Conservation (phyloP, 2,797 vertebrate species). For the Oreochromis mossambicus region DNA sequence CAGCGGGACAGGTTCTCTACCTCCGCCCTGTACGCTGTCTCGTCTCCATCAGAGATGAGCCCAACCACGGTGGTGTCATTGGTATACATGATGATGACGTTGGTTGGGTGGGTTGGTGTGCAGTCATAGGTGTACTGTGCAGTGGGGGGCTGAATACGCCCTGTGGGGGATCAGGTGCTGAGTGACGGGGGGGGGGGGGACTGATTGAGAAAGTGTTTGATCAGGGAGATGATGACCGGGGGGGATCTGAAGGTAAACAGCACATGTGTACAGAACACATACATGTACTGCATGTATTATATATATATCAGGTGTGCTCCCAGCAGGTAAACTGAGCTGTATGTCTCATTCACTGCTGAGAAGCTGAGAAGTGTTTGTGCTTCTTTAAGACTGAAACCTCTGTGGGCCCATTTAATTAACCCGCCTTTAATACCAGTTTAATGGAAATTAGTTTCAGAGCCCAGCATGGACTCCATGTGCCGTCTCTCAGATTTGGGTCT, state of each 20-base stretch:
- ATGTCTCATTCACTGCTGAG: neutral
- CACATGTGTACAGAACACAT: neutral
- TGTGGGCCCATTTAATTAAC: neutral
- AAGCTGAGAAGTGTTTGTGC: neutral
- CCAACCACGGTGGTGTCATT: neutral
- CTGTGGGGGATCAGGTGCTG: neutral
- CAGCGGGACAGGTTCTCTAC: neutral
- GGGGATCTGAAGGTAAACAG: neutral
- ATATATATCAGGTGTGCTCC: neutral
- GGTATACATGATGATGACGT: neutral
- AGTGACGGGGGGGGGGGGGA: neutral
- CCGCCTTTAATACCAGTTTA: neutral
- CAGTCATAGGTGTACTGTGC: neutral
- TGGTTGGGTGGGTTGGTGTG: neutral
- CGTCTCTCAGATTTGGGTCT: neutral
- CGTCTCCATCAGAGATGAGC: neutral
- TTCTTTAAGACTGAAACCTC: neutral
- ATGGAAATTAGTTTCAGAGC: neutral
- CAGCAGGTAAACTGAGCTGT: neutral
- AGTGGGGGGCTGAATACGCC: neutral
- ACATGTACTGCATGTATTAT: neutral
- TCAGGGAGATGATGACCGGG: neutral
- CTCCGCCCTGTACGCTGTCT: neutral
- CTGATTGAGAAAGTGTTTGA: too few species aligned
- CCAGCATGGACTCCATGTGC: neutral